phyloP scores from a whole-genome alignment of 2,113 vertebrate genomes.

The Rhombomys opimus region DNA sequence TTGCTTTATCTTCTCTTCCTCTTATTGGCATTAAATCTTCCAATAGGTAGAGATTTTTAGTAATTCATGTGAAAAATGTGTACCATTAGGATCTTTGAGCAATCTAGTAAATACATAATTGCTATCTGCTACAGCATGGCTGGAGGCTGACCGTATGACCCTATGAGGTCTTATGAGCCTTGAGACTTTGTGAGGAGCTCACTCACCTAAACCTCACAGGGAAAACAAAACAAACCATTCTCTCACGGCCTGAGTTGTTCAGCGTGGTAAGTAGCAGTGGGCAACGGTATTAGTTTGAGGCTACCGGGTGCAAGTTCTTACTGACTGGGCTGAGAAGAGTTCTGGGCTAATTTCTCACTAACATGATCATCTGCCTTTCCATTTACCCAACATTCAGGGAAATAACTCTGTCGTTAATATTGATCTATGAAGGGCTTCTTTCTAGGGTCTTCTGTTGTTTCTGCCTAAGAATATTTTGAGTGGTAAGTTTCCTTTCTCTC shows the following conservation, averaged over 20 bases:
- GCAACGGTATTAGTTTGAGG: neutral
- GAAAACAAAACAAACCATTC: neutral
- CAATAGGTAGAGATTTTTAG: neutral
- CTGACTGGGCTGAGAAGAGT: neutral
- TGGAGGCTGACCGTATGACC: neutral
- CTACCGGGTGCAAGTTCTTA: neutral
- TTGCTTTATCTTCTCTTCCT: neutral
- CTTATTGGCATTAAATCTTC: neutral
- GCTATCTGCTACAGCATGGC: neutral
- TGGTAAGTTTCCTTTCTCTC: neutral
- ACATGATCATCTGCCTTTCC: neutral
- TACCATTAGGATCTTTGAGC: neutral
- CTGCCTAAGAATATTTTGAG: neutral
- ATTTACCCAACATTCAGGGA: neutral
- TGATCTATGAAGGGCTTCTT: slow-evolving; percentile 42
- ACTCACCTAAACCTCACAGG: neutral
- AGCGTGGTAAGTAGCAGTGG: neutral
- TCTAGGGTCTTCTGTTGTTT: slow-evolving; percentile 10
- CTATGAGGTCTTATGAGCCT: too few relatives aligned
- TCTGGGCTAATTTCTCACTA: neutral
- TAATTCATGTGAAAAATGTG: neutral
- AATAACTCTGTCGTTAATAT: neutral
- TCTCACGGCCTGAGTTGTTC: neutral
- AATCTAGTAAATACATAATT: neutral
- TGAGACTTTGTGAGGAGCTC: neutral